Evolutionary conservation across 1,140 invertebrate genomes (phyloP).

Genomic region (Drosophila mauritiana): DNA sequence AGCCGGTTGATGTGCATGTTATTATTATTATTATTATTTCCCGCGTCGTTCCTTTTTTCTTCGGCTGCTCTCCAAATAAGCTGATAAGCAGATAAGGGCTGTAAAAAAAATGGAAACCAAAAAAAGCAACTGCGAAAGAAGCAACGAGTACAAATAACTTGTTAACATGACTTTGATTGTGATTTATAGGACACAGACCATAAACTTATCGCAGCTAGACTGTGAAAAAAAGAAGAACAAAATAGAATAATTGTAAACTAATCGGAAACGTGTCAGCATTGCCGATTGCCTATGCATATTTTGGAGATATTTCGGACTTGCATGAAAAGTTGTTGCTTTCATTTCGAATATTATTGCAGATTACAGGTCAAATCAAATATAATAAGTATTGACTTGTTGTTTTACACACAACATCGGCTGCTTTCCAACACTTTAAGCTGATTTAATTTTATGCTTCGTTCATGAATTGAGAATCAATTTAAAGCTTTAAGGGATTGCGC

Average conservation of each 20-base stretch:
- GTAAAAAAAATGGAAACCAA: slow-evolving; percentile 38
- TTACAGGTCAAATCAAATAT: background rate
- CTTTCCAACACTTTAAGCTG: background rate
- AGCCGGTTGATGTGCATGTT: slow-evolving; percentile 36
- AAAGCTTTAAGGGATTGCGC: background rate
- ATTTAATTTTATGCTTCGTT: background rate
- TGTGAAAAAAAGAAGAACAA: background rate
- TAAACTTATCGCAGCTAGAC: slow-evolving; percentile 47
- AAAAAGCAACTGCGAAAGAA: slow-evolving; percentile 7
- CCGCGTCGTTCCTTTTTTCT: slow-evolving; percentile 12
- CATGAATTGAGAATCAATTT: background rate
- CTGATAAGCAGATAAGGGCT: slow-evolving; percentile 54
- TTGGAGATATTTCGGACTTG: too few relatives aligned
- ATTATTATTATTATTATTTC: slow-evolving; percentile 43
- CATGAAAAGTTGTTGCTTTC: background rate
- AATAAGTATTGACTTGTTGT: too few relatives aligned
- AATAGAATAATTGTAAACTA: slow-evolving; percentile 21
- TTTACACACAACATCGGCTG: too few relatives aligned
- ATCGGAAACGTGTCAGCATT: slow-evolving; percentile 16
- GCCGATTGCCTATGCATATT: background rate
- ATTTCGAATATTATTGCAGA: background rate
- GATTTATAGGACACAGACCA: slow-evolving; percentile 55
- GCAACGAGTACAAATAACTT: slow-evolving; percentile 48
- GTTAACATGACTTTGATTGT: slow-evolving; percentile 64
- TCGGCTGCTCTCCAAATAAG: slow-evolving; percentile 33